Base-by-base conservation (phyloP, 2,888 invertebrate species). In the Leucoptera coffeella region DNA sequence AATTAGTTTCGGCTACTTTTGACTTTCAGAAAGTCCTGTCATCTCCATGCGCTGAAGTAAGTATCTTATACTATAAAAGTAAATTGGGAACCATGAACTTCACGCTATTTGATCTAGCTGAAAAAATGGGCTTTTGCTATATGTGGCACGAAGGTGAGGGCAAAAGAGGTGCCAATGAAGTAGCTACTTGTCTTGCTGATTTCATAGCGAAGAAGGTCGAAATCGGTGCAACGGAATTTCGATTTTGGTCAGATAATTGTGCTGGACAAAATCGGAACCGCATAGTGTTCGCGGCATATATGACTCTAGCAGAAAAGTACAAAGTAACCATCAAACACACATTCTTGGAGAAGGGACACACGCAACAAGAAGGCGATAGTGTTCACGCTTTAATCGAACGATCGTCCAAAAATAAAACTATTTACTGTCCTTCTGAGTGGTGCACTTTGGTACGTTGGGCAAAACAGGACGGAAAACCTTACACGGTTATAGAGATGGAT, bases 141-240 rank as follows among this genome's bases (percentile, higher is more conserved):
- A 13, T 23, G 13, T 23, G 23, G 23, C 13, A 23, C n/a, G 23
- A 23, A 23, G 13, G 13, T 14, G 13, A 12, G 9, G 23, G 13
- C n/a, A 12, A 12, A 12, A 7, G 23, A 4, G 23, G 12, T 23
- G 12, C 23, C 13, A 23, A 13, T 7, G 12, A 23, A 23, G 12
- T 23, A 23, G 12, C 23, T 12, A 12, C 13, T 6, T 23, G 23
- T 7, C 3, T 23, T 12, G 12, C 12, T 13, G 23, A 23, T 12
- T 23, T 12, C 13, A 4, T 19, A 19, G 19, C 8, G n/a, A 19
- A 19, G 8, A 3, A 19, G 9, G 8, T 10, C 19, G 9, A 19
- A 19, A 19, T n/a, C 8, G 19, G 19, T n/a, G n/a, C n/a, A 3
- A 19, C 8, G n/a, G n/a, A 8, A 19, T 19, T 19, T 19, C 8